Conservation (phyloP, 2,113 vertebrate species). For the Plotosus lineatus region DNA sequence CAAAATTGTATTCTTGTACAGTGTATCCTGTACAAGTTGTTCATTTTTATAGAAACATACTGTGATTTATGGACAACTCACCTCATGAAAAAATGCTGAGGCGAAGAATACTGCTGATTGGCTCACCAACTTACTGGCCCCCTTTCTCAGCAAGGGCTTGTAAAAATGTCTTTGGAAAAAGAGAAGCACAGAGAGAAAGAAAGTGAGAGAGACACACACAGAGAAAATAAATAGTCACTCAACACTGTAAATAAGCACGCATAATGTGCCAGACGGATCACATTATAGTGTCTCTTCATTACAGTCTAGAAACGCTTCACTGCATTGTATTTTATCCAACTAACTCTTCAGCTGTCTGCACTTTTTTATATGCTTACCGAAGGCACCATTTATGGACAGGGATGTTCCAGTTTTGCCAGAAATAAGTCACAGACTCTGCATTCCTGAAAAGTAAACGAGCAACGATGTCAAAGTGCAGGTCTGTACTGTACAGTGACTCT, state of each 20-base stretch:
- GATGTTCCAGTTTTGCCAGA: conserved; percentile 97
- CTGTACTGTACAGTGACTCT: too few relatives aligned
- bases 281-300: conserved; percentile 51
- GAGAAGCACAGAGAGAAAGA: conserved; percentile 6
- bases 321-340: conserved; percentile 46
- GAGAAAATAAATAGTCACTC: conserved; percentile 41
- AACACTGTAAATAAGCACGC: conserved; percentile 51
- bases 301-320: conserved; percentile 41
- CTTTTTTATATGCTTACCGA: conserved; percentile 72
- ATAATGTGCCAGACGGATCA: conserved; percentile 40
- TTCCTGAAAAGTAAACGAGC: conserved; percentile 75
- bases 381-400: conserved; percentile 93
- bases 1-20: conserved; percentile 16
- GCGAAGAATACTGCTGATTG: conserved; percentile 82
- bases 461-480: conserved; percentile 8
- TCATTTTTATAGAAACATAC: conserved; percentile 25
- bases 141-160: conserved; percentile 81
- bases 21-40: conserved; percentile 12
- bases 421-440: conserved; percentile 84
- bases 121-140: conserved; percentile 75
- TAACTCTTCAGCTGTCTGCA: conserved; percentile 44
- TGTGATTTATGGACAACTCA: conserved; percentile 59
- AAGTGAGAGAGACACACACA: conserved; percentile 9
- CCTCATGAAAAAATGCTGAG: conserved; percentile 93
- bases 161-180: conserved; percentile 82